Percentiles rank a stretch among this genome's conserved stretches.
Conservation (phyloP, 2,888 invertebrate species). For the Dolichomitus sp. region DNA sequence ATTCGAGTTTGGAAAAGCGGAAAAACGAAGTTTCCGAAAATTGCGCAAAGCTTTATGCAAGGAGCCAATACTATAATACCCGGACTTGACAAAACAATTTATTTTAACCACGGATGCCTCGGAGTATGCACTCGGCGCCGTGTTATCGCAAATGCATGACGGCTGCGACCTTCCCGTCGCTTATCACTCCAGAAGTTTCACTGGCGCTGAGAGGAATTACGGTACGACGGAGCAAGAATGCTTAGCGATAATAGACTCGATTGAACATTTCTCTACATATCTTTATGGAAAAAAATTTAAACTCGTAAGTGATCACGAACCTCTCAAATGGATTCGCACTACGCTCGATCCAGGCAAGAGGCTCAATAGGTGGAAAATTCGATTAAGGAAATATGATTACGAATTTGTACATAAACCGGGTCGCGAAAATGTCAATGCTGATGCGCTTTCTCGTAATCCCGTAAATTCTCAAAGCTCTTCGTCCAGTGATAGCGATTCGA, state of each 20-base stretch:
- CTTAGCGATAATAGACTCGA: constrained; percentile 36
- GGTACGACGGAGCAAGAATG: constrained; percentile 50
- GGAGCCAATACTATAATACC: constrained; percentile 70
- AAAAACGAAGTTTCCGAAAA: constrained; percentile 50
- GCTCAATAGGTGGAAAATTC: constrained; percentile 35
- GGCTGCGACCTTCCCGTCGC: constrained; percentile 68
- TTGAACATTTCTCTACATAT: constrained; percentile 35
- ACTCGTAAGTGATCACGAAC: constrained; percentile 38
- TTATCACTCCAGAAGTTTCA: constrained; percentile 41
- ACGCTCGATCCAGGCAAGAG: constrained; percentile 19
- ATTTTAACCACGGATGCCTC: constrained; percentile 80
- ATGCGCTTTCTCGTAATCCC: constrained; percentile 38
- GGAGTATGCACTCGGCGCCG: constrained; percentile 74
- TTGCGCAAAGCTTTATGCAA: constrained; percentile 20
- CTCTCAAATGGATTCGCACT: constrained; percentile 27
- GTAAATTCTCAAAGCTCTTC: neutral
- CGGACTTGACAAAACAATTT: constrained; percentile 75
- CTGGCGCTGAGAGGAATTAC: constrained; percentile 54
- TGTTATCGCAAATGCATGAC: constrained; percentile 77
- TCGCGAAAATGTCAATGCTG: constrained; percentile 23
- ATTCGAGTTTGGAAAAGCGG: constrained; percentile 64
- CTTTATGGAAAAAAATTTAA: constrained; percentile 42
- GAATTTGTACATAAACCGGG: constrained; percentile 31
- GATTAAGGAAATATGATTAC: constrained; percentile 20
- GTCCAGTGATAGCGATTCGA: neutral